A percentile compares a stretch with the other conserved stretches of the same genome.
phyloP scores from a whole-genome alignment of 2,113 vertebrate species.

The Pionites leucogaster region DNA sequence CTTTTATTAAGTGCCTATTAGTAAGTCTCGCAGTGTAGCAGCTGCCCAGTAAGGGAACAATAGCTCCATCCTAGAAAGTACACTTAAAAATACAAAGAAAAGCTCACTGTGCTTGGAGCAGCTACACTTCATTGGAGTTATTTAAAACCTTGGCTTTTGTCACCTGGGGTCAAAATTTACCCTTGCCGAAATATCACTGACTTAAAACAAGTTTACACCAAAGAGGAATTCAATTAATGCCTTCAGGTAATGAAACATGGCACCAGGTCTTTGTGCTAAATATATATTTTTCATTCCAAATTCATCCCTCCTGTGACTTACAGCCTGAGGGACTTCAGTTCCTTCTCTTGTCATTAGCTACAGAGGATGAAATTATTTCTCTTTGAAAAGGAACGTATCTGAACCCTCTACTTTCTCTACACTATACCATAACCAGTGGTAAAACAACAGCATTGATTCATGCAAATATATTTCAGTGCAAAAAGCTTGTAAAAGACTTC shows the following conservation, averaged over 20 bases:
- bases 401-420: background rate
- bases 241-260: background rate
- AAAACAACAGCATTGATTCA: background rate
- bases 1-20: conserved; percentile 24
- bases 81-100: background rate
- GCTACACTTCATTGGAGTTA: background rate
- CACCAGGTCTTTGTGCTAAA: background rate
- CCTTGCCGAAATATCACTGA: background rate
- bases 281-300: background rate
- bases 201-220: background rate
- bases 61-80: background rate
- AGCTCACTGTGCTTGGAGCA: background rate
- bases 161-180: conserved; percentile 4
- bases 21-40: background rate
- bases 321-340: background rate
- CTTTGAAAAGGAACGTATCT: background rate
- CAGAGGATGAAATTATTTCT: background rate
- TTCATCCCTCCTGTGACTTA: background rate
- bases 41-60: conserved; percentile 21
- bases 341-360: background rate
- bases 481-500: background rate
- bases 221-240: background rate
- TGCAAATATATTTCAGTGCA: background rate
- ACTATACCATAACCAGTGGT: background rate
- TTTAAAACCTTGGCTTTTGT: background rate